A percentile compares a stretch with the other conserved stretches of the same genome.
Conservation (phyloP, 2,113 vertebrate species). For the Acinonyx jubatus region DNA sequence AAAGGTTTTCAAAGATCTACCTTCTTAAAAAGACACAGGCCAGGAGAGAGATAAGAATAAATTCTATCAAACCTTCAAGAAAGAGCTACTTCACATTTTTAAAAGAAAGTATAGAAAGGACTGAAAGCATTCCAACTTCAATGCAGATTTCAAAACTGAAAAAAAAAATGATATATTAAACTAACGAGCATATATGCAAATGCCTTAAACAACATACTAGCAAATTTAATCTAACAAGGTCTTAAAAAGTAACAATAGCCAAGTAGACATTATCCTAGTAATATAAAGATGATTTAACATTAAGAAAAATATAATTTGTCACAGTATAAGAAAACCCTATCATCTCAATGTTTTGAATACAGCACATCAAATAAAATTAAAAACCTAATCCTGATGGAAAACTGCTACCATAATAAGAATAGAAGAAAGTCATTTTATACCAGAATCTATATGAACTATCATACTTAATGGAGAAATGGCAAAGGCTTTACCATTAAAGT, state of each 20-base stretch:
- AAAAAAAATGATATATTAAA: neutral
- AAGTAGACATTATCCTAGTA: neutral
- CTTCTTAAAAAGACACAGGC: neutral
- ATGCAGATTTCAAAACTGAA: conserved; percentile 33
- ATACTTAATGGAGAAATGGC: neutral
- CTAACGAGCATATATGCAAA: neutral
- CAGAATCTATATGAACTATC: neutral
- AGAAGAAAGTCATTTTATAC: neutral
- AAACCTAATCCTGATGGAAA: neutral
- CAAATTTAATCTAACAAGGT: neutral
- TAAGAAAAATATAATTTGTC: neutral
- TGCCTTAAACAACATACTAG: neutral
- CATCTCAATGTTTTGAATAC: neutral
- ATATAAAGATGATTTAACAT: neutral
- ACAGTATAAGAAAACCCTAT: neutral
- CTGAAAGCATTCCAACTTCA: neutral
- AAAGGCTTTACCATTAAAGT: neutral
- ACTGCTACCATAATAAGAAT: neutral
- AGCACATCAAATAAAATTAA: neutral
- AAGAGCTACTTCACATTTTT: neutral
- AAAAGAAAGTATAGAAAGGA: conserved; percentile 6
- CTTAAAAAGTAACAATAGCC: neutral
- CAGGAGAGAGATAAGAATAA: conserved; percentile 14
- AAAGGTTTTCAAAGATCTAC: neutral
- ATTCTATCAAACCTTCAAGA: neutral